Evolutionary conservation across 1,140 invertebrate species (phyloP), one percentile per base, ranked within the genome.

Genomic region (Sycophila sp.): DNA sequence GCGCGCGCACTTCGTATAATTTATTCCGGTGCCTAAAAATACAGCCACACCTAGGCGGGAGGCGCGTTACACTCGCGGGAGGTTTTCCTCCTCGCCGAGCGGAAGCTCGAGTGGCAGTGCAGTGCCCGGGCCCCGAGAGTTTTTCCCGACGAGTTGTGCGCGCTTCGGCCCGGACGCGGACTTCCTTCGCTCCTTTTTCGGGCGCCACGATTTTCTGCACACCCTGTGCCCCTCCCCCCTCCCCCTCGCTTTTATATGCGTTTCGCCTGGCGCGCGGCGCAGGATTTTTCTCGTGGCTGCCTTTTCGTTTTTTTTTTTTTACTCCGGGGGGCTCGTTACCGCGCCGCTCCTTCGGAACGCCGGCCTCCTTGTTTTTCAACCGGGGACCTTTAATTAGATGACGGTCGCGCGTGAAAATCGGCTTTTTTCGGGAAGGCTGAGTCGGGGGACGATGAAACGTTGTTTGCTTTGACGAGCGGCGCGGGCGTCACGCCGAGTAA

Each of bases 71-170:
- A 51, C 22, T 42, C n/a, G 11, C 49, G 17, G 42, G 36, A 6
- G 19, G 8, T 40, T 60, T 68, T 49, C 53, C 30, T 59, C 28
- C 30, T 59, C 5, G 63, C 4, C 11, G 42, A 60, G 56, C 40
- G 28, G 40, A 32, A 53, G 63, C 32, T 55, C 34, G 36, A 62
- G 28, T 47, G 36, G 4, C 5, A 51, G 30, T 58, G 38, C 40
- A 65, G 55, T 32, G 28, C 47, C 34, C 10, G 47, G 24, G 36
- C 51, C 36, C 38, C 22, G 34, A 34, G 38, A 63, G 63, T 59
- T 72, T 72, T 72, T 68, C 65, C n/a, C 71, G 53, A 17, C 56
- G 19, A 72, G 30, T 67, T 72, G 69, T 17, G 47, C 53, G 17
- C n/a, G n/a, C n/a, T 47, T 42, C 11, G 36, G 56, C n/a, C n/a